Percentiles rank a stretch among this genome's conserved stretches.
Conservation (phyloP, 2,888 invertebrate species). For the Halictus ligatus region DNA sequence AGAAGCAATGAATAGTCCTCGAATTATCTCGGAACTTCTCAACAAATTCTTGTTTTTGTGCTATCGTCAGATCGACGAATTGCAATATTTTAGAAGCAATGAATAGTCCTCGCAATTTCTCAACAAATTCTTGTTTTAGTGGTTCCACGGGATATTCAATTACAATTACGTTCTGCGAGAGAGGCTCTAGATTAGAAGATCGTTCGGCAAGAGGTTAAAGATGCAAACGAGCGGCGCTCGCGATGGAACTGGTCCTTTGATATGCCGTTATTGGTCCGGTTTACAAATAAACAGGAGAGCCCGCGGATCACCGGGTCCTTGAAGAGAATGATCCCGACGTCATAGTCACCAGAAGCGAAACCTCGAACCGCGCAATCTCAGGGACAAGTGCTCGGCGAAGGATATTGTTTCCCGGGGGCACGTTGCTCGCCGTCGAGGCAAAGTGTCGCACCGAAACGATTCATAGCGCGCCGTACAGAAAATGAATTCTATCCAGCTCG, state of each 20-base stretch:
- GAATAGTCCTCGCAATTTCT: too few relatives aligned
- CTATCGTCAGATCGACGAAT: too few relatives aligned
- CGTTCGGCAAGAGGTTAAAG: neutral
- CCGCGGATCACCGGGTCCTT: conserved; percentile 27
- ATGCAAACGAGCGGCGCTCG: neutral
- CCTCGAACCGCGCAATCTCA: neutral
- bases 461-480: neutral
- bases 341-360: conserved; percentile 24
- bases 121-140: too few relatives aligned
- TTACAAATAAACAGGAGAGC: conserved; percentile 32
- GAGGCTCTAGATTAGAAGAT: neutral
- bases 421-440: conserved; percentile 1
- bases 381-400: neutral
- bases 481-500: neutral
- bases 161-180: too few relatives aligned
- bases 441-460: neutral
- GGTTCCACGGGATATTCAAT: too few relatives aligned
- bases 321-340: conserved; percentile 15
- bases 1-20: too few relatives aligned
- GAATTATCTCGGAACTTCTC: too few relatives aligned
- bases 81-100: too few relatives aligned
- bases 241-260: conserved; percentile 21
- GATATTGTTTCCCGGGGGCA: conserved; percentile 32
- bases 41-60: too few relatives aligned
- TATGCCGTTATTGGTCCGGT: conserved; percentile 16